A percentile compares a stretch with the other conserved stretches of the same genome.
phyloP scores from a whole-genome alignment of 2,797 vertebrate species.

The Threskiornis aethiopicus region DNA sequence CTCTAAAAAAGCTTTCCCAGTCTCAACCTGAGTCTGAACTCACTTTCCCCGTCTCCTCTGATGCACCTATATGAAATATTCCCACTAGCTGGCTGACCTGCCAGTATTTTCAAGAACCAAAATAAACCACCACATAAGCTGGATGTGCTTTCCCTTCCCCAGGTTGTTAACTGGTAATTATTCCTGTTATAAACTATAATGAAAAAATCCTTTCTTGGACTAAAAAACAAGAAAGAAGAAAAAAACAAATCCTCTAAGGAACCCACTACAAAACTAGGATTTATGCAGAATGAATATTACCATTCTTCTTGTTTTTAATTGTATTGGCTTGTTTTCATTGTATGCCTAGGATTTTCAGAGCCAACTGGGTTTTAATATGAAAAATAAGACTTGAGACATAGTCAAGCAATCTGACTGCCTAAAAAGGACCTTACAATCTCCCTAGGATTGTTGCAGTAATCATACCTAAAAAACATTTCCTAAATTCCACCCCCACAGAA shows the following conservation, averaged over 20 bases:
- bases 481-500: not conserved
- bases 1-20: not conserved
- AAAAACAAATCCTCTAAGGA: not conserved
- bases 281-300: not conserved
- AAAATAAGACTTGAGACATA: not conserved
- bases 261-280: not conserved
- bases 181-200: not conserved
- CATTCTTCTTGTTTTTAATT: not conserved
- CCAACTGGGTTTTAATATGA: not conserved
- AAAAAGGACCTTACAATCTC: fast-evolving
- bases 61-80: not conserved
- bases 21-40: not conserved
- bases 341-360: not conserved
- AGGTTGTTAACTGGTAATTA: not conserved
- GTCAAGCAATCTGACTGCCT: not conserved
- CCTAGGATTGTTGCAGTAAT: not conserved
- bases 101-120: not conserved
- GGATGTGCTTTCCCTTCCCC: not conserved
- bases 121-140: not conserved
- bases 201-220: not conserved
- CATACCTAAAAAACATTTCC: not conserved
- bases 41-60: not conserved
- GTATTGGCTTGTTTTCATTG: not conserved
- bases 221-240: not conserved
- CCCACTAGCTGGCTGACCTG: not conserved